Evolutionary conservation across 92 coral and sea anemone genomes (phyloP), one percentile per base, ranked within the genome.

Genomic region (Nematostella vectensis): DNA sequence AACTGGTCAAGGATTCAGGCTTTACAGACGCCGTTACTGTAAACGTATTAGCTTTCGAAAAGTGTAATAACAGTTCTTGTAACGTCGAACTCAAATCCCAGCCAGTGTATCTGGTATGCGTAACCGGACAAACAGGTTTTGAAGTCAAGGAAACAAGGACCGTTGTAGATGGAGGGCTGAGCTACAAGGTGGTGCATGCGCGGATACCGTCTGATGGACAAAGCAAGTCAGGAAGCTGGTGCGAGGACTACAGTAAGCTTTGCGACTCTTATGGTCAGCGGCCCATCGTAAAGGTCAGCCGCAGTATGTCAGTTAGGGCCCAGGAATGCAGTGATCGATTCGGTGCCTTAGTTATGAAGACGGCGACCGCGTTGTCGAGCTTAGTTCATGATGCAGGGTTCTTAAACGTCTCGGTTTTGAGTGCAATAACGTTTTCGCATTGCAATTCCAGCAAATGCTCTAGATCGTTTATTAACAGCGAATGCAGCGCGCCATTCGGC

Each of bases 191-290:
- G 12, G 15, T 74, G 25, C 30, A 58, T 39, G 72, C 68, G 38
- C 48, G 39, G 23, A 27, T 74, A 33, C 67, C 80, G 21, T 3
- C 60, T 0, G 39, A 50, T 18, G 47, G 44, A 9, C 27, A 47
- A 25, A 33, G 42, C 19, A 66, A 30, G 17, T 4, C 30, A 26
- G 40, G 0, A 22, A 66, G 43, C 19, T 75, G 82, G 82, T 75
- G 82, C 42, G 31, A 27, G 20, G 82, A 75, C 15, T 75, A 68
- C 43, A 44, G 61, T 43, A 62, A 50, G 31, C 48, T 68, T 24
- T 75, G 82, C 20, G 66, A 60, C 23, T 75, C 82, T 1, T 75
- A 75, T 36, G 82, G 70, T 11, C 65, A 68, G 43, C 19, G 76
- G 19, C 76, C 82, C 16, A 28, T 75, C 31, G 60, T 51, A 2